Percentiles rank a stretch among this genome's conserved stretches.
These are phyloP conservation scores for Choristoneura fumiferana DNA, from an alignment of 1,140 invertebrate genomes.

Conservation along the genomic window DNA sequence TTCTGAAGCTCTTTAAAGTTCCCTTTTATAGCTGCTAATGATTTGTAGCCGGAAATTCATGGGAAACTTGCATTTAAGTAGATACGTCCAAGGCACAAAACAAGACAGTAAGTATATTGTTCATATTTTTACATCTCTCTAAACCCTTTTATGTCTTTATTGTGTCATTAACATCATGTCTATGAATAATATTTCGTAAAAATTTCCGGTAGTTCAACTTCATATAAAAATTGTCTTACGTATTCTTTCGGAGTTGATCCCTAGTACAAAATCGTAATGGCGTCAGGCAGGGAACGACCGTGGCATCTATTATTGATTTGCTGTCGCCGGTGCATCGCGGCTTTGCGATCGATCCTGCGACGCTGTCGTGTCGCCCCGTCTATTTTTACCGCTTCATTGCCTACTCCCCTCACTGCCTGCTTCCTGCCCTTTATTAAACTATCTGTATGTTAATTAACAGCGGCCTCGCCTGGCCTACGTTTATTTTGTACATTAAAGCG, in stretches of 20 bases:
- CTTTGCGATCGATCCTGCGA: slow-evolving; percentile 66
- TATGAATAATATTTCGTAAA: too few species aligned
- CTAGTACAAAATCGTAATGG: slow-evolving; percentile 6
- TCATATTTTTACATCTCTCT: too few species aligned
- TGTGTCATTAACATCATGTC: too few species aligned
- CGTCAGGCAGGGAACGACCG: slow-evolving; percentile 9
- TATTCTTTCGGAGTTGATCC: neutral
- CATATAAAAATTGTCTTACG: too few species aligned
- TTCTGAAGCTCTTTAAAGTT: neutral
- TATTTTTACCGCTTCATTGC: slow-evolving; percentile 78
- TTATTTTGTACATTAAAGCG: slow-evolving; percentile 67
- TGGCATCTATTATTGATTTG: slow-evolving; percentile 65
- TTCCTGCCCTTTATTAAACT: slow-evolving; percentile 78
- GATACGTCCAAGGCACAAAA: too few species aligned
- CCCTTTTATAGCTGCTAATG: neutral
- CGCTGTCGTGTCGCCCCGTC: slow-evolving; percentile 63
- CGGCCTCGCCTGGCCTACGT: slow-evolving; percentile 60
- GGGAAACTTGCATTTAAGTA: too few species aligned
- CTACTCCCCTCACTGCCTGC: slow-evolving; percentile 68
- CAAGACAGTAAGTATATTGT: too few species aligned
- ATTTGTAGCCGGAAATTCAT: too few species aligned
- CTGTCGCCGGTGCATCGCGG: slow-evolving; percentile 48
- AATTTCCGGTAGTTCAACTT: too few species aligned
- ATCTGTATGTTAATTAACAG: slow-evolving; percentile 78
- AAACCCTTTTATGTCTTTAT: too few species aligned